Base-by-base conservation (phyloP, 2,797 vertebrate genomes). In the Pipistrellus nathusii region DNA sequence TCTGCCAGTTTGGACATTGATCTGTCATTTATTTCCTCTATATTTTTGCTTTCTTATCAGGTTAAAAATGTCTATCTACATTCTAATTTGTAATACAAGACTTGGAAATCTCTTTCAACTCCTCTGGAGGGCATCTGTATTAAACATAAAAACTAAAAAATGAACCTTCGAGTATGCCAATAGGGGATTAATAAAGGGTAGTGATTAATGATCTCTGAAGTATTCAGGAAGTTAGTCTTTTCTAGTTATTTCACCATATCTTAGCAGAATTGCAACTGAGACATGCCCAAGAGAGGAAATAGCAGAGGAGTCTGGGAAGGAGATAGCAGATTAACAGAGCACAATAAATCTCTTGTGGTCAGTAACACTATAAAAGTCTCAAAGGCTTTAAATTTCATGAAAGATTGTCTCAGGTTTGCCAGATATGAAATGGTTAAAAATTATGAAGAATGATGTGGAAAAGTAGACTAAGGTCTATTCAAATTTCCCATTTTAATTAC, bases 141-240 rank as follows among this genome's bases (percentile, higher is more conserved):
- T 53, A 18, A 73, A 27, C 32, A 80, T 38, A 88, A 85, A 90
- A 86, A 53, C 96, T 86, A 84, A 87, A 80, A 84, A 94, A 85
- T 88, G 46, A 44, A 66, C 51, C 53, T 38, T 77, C 57, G 13
- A 35, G 30, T 72, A 5, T 77, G 17, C 35, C n/a, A 55, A 38
- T 21, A 77, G 53, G 59, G 44, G 68, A 62, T 93, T 55, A 71
- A 62, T 71, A 53, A 64, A 94, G 15, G 0, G 20, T 81, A 59
- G 18, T 75, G 38, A 93, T 68, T 17, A 83, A 57, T 38, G 18
- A 13, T 80, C 44, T 10, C 10, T 7, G 11, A 80, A 76, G 85
- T 57, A 90, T 51, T 75, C 32, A 69, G 27, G 25, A 11, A 69
- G 30, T 51, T 75, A 68, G 30, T 78, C 59, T 93, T 88, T 15